Evolutionary conservation across 2,797 vertebrate genomes (phyloP).

Genomic region (Ctenopoma multispine): DNA sequence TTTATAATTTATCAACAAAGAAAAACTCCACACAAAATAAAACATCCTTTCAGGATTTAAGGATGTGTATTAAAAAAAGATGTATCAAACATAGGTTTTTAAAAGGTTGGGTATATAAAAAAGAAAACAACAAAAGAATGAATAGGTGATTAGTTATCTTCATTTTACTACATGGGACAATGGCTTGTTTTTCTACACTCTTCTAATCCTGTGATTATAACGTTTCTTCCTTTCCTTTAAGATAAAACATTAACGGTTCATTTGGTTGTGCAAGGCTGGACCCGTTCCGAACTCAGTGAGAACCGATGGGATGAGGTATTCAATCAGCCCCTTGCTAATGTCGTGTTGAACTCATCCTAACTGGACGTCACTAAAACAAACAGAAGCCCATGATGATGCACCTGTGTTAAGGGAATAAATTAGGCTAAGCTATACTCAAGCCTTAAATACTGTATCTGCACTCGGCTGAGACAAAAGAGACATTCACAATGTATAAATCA

Average conservation of each 20-base stretch:
- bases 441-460: conserved; percentile 18
- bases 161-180: conserved; percentile 53
- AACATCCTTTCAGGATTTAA: conserved; percentile 69
- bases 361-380: conserved; percentile 17
- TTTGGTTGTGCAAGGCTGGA: conserved; percentile 54
- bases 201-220: conserved; percentile 42
- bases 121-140: conserved; percentile 55
- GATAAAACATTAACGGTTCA: conserved; percentile 37
- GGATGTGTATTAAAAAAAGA: conserved; percentile 79
- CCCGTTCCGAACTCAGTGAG: conserved; percentile 24
- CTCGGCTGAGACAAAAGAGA: conserved; percentile 25
- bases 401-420: conserved; percentile 22
- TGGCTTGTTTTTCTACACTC: conserved; percentile 40
- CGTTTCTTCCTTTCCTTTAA: conserved; percentile 22
- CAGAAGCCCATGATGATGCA: conserved; percentile 6
- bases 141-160: conserved; percentile 45
- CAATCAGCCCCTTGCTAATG: conserved; percentile 30
- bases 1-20: conserved; percentile 70
- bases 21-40: conserved; percentile 66
- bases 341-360: conserved; percentile 24
- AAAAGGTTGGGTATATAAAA: conserved; percentile 75
- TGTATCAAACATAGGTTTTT: conserved; percentile 75
- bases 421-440: neutral
- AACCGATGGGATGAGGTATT: conserved; percentile 60
- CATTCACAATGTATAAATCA: conserved; percentile 46